These are phyloP conservation scores for Zaprionus lineosus DNA, from an alignment of 2,888 invertebrate species.

Conservation along the genomic window DNA sequence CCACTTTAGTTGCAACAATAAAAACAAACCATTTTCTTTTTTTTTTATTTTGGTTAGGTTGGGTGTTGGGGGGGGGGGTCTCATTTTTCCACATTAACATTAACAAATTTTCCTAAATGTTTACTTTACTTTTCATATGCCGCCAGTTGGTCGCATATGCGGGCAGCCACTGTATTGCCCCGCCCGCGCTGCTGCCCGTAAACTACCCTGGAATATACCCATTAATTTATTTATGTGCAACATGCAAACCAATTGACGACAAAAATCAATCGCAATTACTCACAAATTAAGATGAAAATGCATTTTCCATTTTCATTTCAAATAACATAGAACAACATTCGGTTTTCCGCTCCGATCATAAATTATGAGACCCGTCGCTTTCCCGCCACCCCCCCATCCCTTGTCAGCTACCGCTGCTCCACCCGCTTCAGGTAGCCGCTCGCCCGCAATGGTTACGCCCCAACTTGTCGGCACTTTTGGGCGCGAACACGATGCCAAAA, in stretches of 20 bases:
- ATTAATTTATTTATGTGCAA: conserved; percentile 82
- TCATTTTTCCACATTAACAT: conserved; percentile 40
- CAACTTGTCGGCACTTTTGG: conserved; percentile 49
- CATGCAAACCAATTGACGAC: conserved; percentile 82
- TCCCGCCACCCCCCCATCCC: conserved; percentile 5
- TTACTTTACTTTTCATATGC: conserved; percentile 44
- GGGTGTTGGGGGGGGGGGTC: conserved; percentile 13
- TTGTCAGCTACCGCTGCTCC: not conserved
- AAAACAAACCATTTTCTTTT: no score
- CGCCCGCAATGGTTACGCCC: conserved; percentile 48
- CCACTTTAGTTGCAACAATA: conserved; percentile 40
- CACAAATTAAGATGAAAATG: conserved; percentile 67
- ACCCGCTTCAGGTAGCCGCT: conserved; percentile 50
- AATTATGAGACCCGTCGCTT: conserved; percentile 33
- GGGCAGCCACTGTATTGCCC: conserved; percentile 42
- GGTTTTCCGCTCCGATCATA: conserved; percentile 24
- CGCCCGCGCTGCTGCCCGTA: not conserved
- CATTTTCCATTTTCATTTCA: no score
- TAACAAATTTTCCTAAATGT: conserved; percentile 39
- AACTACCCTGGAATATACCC: conserved; percentile 21
- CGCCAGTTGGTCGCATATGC: conserved; percentile 60
- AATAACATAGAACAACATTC: no score
- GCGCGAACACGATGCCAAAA: conserved; percentile 30
- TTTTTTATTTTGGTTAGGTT: conserved; percentile 7
- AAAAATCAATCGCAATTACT: conserved; percentile 81